Evolutionary conservation across 2,113 vertebrate genomes (phyloP).

Genomic region (Morone chrysops): DNA sequence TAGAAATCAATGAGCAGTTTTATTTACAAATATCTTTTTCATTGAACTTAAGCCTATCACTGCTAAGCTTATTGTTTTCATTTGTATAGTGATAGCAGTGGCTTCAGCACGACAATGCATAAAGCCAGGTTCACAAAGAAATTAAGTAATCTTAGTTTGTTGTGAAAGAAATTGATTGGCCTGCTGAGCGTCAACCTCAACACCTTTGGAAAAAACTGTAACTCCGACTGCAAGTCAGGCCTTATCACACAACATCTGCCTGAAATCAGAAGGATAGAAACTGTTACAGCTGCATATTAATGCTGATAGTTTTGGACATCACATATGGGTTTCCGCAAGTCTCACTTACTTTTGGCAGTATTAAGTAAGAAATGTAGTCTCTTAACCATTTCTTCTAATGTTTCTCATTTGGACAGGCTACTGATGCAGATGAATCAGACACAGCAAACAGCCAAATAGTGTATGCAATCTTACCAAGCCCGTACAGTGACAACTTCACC

Average conservation of each 20-base stretch:
- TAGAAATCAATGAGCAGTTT: no score
- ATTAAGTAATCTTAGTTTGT: background rate
- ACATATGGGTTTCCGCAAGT: background rate
- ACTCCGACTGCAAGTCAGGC: background rate
- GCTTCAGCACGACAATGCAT: background rate
- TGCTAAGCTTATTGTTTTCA: no score
- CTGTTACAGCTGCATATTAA: background rate
- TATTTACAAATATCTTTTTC: no score
- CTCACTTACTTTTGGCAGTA: background rate
- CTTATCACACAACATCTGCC: background rate
- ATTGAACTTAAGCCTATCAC: no score
- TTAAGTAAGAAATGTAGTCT: background rate
- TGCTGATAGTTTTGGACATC: background rate
- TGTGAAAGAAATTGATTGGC: background rate
- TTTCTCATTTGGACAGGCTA: slow-evolving; percentile 83
- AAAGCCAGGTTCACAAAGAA: background rate
- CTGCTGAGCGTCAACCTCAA: background rate
- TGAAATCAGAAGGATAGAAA: background rate
- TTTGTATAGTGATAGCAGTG: no score
- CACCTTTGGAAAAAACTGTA: background rate
- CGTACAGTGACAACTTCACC: slow-evolving; percentile 89
- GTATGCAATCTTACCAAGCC: slow-evolving; percentile 80
- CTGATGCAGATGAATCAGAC: slow-evolving; percentile 85
- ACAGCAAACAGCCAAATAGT: slow-evolving; percentile 86
- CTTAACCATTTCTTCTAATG: background rate